Conservation (phyloP, 2,888 invertebrate genomes). For the Phengaris arion region DNA sequence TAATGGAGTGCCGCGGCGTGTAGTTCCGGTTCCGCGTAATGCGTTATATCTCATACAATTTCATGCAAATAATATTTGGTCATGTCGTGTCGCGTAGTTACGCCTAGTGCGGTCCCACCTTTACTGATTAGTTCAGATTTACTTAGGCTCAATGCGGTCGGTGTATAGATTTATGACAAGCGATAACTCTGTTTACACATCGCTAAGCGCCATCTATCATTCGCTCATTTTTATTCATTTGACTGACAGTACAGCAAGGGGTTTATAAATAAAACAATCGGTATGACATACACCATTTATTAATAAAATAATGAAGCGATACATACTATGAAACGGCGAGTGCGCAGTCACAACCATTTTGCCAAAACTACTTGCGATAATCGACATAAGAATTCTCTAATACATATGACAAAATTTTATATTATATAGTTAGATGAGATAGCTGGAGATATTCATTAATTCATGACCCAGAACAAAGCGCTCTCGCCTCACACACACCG, state of each 20-base stretch:
- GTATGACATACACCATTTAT: conserved; percentile 68
- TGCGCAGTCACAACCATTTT: neutral
- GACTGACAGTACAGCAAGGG: neutral
- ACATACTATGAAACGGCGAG: conserved; percentile 50
- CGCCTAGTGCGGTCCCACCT: too few species aligned
- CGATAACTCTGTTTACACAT: too few species aligned
- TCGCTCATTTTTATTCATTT: neutral
- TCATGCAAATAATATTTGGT: too few species aligned
- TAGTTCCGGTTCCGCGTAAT: too few species aligned
- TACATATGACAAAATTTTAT: neutral
- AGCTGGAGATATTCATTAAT: neutral
- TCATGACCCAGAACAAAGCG: neutral
- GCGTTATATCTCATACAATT: too few species aligned
- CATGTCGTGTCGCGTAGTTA: too few species aligned
- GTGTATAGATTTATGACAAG: too few species aligned
- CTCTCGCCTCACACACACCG: conserved; percentile 15
- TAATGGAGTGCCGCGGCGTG: too few species aligned
- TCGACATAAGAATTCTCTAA: neutral
- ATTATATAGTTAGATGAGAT: neutral
- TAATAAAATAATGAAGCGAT: conserved; percentile 60
- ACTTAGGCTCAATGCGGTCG: too few species aligned
- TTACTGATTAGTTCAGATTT: too few species aligned
- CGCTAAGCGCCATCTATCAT: too few species aligned
- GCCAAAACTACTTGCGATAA: neutral
- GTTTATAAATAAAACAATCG: conserved; percentile 46